These are phyloP conservation scores for Nansenia antarctica DNA, from an alignment of 2,113 vertebrate species.

Conservation along the genomic window DNA sequence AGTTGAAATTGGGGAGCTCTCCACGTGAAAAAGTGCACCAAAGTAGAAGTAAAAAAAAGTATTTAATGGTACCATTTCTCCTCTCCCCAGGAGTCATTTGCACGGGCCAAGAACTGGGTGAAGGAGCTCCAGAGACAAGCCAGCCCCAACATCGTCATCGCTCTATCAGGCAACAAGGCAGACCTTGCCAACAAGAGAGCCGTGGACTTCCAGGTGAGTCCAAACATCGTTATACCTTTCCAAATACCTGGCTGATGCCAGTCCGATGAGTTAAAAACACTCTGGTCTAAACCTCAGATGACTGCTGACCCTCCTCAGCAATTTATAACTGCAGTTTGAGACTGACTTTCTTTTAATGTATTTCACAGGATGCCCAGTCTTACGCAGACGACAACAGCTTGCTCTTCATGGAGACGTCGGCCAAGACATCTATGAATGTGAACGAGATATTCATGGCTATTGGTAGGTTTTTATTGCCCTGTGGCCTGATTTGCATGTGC, in stretches of 20 bases:
- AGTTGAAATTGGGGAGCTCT: neutral
- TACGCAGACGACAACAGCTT: constrained; percentile 98
- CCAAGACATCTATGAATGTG: constrained; percentile 98
- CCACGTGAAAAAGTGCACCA: neutral
- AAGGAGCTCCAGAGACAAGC: constrained; percentile 99
- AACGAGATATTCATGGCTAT: constrained; percentile 99
- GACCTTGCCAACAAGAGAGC: constrained; percentile 96
- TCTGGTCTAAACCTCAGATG: no score
- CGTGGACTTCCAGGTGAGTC: constrained; percentile 92
- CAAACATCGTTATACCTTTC: neutral
- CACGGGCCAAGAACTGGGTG: constrained; percentile 98
- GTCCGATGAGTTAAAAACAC: neutral
- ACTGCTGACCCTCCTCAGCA: no score
- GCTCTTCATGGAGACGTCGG: constrained; percentile 98
- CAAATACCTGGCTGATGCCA: neutral
- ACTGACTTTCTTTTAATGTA: constrained; percentile 1
- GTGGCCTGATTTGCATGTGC: neutral
- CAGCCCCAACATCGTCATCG: constrained; percentile 98
- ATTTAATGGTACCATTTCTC: neutral
- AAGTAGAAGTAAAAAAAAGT: neutral
- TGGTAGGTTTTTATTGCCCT: constrained; percentile 76
- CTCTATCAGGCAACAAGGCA: constrained; percentile 97
- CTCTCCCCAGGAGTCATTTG: constrained; percentile 90
- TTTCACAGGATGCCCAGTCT: constrained; percentile 90
- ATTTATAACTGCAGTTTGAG: no score